Evolutionary conservation across 2,888 invertebrate species (phyloP).

Genomic region (Acheta domesticus): DNA sequence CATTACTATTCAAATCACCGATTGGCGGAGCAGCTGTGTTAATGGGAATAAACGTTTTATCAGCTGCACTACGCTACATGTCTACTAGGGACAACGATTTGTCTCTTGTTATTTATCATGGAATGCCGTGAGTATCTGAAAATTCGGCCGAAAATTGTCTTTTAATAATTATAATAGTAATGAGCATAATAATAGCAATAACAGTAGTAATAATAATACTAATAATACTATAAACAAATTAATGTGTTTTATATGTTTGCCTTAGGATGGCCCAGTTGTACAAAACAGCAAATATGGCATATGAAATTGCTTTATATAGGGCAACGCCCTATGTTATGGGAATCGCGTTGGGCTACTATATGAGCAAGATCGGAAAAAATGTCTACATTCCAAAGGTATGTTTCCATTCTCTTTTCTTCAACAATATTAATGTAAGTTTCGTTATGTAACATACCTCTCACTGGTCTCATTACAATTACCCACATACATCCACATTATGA

Average conservation of each 20-base stretch:
- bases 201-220: no score
- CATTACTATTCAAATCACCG: constrained; percentile 58
- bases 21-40: constrained; percentile 55
- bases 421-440: no score
- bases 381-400: constrained; percentile 48
- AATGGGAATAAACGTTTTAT: constrained; percentile 55
- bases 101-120: constrained; percentile 64
- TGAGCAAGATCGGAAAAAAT: constrained; percentile 49
- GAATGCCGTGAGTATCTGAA: constrained; percentile 59
- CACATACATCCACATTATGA: background rate
- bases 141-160: background rate
- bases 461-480: background rate
- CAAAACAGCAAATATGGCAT: constrained; percentile 63
- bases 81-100: constrained; percentile 59
- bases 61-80: constrained; percentile 62
- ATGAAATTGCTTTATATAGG: constrained; percentile 59
- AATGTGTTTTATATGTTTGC: constrained; percentile 35
- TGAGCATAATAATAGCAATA: no score
- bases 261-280: constrained; percentile 65
- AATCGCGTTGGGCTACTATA: constrained; percentile 57
- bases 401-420: background rate
- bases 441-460: no score
- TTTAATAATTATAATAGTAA: no score
- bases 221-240: no score
- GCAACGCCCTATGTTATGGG: constrained; percentile 65